Conservation (phyloP, 2,113 vertebrate species). For the Cathartes aura region DNA sequence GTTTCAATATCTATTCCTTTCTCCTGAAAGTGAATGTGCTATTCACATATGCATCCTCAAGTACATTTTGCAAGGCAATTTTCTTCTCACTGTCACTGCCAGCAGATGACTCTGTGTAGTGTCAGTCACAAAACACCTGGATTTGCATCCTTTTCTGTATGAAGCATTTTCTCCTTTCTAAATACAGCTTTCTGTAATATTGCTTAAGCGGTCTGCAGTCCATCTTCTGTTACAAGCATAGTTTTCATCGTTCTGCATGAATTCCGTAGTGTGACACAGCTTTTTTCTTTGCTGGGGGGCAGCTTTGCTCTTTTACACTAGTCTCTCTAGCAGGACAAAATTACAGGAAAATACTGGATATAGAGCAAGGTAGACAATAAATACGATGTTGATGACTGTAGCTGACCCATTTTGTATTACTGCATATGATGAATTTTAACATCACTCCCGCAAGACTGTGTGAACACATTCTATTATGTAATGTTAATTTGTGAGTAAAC, state of each 20-base stretch:
- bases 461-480: background rate
- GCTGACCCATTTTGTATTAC: background rate
- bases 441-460: background rate
- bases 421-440: background rate
- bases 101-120: background rate
- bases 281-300: background rate
- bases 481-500: background rate
- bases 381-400: background rate
- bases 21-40: background rate
- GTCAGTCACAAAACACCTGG: background rate
- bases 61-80: conserved; percentile 5
- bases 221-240: background rate
- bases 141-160: background rate
- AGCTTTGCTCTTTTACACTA: background rate
- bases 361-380: background rate
- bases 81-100: conserved; percentile 2
- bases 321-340: background rate
- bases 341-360: background rate
- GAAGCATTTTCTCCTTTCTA: background rate
- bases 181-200: background rate
- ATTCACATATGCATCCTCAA: background rate
- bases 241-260: background rate
- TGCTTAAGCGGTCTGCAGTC: background rate
- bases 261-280: background rate
- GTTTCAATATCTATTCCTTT: background rate